phyloP scores from a whole-genome alignment of 2,888 invertebrate genomes.

The Ophonus ardosiacus region DNA sequence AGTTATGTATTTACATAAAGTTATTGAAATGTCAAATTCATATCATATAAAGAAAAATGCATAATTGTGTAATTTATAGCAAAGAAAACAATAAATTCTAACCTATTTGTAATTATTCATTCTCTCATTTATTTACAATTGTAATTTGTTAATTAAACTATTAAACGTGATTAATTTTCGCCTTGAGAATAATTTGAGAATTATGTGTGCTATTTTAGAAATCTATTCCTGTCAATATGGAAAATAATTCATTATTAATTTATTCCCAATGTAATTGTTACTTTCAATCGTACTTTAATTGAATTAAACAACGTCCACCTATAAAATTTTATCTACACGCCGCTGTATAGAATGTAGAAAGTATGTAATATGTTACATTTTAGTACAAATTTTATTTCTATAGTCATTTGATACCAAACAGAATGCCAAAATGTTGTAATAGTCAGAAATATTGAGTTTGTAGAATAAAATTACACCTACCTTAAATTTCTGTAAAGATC shows the following conservation, averaged over 20 bases:
- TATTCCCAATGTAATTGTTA: slow-evolving; percentile 9
- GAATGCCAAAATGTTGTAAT: slow-evolving; percentile 11
- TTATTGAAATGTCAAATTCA: background rate
- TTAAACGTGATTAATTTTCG: slow-evolving; percentile 30
- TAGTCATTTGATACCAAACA: background rate
- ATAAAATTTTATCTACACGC: slow-evolving; percentile 28
- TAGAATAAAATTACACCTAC: slow-evolving; percentile 3
- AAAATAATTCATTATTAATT: slow-evolving; percentile 14
- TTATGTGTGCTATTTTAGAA: slow-evolving; percentile 18
- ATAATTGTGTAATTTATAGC: slow-evolving; percentile 8
- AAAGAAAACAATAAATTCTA: background rate
- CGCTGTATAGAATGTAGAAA: slow-evolving; percentile 36
- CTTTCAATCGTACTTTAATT: slow-evolving; percentile 29
- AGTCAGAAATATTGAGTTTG: background rate
- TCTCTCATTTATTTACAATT: slow-evolving; percentile 38
- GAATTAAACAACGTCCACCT: slow-evolving; percentile 30
- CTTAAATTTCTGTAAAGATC: background rate
- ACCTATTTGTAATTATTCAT: slow-evolving; percentile 37
- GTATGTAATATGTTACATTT: slow-evolving; percentile 26
- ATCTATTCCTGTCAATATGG: slow-evolving; percentile 1
- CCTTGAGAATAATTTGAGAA: slow-evolving; percentile 27
- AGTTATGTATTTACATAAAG: background rate
- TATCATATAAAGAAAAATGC: background rate
- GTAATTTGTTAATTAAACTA: slow-evolving; percentile 47
- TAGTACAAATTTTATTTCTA: slow-evolving; percentile 12